phyloP scores from a whole-genome alignment of 1,140 invertebrate genomes.

The Drosophila lacertosa region DNA sequence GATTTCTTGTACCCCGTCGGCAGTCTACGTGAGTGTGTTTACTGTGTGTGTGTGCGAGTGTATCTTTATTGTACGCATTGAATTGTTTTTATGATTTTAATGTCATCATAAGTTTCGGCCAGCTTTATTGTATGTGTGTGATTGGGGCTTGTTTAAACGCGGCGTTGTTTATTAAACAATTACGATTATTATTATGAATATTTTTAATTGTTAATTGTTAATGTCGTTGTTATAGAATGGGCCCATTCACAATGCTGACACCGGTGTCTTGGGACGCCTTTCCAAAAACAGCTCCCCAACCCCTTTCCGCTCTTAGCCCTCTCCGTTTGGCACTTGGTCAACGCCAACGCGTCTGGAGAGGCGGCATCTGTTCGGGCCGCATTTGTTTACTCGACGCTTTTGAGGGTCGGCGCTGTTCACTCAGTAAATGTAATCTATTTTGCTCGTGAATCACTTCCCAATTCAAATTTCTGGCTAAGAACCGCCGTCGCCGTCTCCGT shows the following conservation, averaged over 20 bases:
- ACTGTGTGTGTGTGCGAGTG: constrained; percentile 42
- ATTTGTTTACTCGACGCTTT: constrained; percentile 22
- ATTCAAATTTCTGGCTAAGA: constrained; percentile 15
- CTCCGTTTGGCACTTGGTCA: constrained; percentile 37
- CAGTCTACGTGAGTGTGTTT: not conserved
- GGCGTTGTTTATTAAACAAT: constrained; percentile 77
- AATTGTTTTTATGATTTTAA: constrained; percentile 83
- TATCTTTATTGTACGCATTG: constrained; percentile 78
- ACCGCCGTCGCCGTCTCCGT: too few species aligned
- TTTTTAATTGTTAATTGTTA: constrained; percentile 82
- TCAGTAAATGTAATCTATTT: constrained; percentile 21
- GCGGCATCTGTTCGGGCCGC: constrained; percentile 27
- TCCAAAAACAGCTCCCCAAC: constrained; percentile 14
- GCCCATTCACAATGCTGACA: constrained; percentile 42
- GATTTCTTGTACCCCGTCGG: constrained; percentile 40
- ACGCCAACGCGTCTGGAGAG: constrained; percentile 59
- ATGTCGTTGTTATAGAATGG: constrained; percentile 72
- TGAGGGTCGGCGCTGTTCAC: constrained; percentile 3
- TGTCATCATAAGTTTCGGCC: constrained; percentile 79
- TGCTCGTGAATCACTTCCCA: constrained; percentile 30
- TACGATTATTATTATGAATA: constrained; percentile 81
- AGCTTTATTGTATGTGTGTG: constrained; percentile 70
- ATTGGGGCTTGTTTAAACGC: constrained; percentile 72
- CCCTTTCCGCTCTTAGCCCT: not conserved
- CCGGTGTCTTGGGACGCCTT: constrained; percentile 39